These are phyloP conservation scores for Trissolcus brochymenae DNA, from an alignment of 2,888 invertebrate species.

Conservation along the genomic window DNA sequence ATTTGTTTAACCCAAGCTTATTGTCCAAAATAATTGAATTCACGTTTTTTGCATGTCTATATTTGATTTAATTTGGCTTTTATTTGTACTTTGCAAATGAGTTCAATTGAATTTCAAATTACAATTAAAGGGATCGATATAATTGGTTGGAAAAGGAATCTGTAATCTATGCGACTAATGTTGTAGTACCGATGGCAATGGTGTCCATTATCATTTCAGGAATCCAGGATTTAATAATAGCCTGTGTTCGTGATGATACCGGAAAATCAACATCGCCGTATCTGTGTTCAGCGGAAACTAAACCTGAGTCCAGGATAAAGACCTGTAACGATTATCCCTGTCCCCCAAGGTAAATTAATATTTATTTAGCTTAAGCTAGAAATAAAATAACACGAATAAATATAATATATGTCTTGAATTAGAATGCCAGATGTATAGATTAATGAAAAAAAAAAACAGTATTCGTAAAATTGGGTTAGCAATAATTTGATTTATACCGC, in stretches of 20 bases:
- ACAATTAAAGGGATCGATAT: not conserved
- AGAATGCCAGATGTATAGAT: too few species aligned
- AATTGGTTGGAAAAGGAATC: slow-evolving; percentile 19
- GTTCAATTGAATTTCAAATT: slow-evolving; percentile 2
- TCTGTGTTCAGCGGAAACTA: slow-evolving; percentile 89
- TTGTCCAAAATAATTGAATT: too few species aligned
- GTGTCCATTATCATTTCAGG: slow-evolving; percentile 70
- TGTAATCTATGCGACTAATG: slow-evolving; percentile 14
- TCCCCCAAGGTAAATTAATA: slow-evolving; percentile 84
- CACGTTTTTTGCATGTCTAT: too few species aligned
- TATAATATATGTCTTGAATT: too few species aligned
- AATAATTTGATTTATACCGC: too few species aligned
- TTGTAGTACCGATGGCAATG: slow-evolving; percentile 29
- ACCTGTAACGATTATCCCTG: slow-evolving; percentile 97
- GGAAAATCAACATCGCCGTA: slow-evolving; percentile 90
- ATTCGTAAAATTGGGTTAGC: not conserved
- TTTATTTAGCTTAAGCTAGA: too few species aligned
- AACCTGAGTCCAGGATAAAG: slow-evolving; percentile 91
- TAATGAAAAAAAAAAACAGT: slow-evolving; percentile 5
- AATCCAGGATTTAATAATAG: slow-evolving; percentile 89
- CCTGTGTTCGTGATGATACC: slow-evolving; percentile 91
- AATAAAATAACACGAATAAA: too few species aligned
- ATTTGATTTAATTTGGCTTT: not conserved
- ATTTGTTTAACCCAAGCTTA: too few species aligned
- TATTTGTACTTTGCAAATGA: not conserved